Base-by-base conservation (phyloP, 2,797 vertebrate species). In the Lates japonicus region DNA sequence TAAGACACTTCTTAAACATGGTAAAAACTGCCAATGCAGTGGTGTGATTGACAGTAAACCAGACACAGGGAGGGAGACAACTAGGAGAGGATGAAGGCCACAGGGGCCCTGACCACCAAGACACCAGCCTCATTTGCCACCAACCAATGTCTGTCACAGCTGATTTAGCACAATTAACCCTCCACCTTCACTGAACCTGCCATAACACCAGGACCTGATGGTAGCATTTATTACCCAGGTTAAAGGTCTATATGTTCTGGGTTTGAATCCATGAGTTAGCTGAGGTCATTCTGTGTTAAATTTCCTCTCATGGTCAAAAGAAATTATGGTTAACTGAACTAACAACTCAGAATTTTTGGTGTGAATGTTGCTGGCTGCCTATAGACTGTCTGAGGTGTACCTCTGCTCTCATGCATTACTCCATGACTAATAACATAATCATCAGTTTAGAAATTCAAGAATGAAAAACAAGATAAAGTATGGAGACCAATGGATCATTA, bases 91-190 rank as follows among this genome's bases (percentile, higher is more conserved):
- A 83, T 44, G 52, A 31, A 76, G 48, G 31, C 55, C 57, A 44
- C 46, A 1, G 16, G 78, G 42, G 29, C 52, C 61, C 63, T 29
- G 80, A 81, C 79, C 81, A 49, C 68, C 54, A 67, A 88, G 86
- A 90, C 91, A 82, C 67, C 88, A 44, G 89, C 84, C 89, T 92
- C 88, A 92, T 92, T 90, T 84, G 87, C 85, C 79, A 64, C 81
- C 72, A 74, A 29, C 64, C 35, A 17, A 41, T 8, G 82, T 82
- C 91, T 91, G 90, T 92, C 84, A 93, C 83, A 91, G 88, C 87
- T 84, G 85, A 94, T 85, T 86, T 69, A 61, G 87, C 84, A 83
- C 86, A 89, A 91, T 92, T 90, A 91, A 90, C 66, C 12, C 68
- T 59, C 51, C 39, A 62, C 66, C 70, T 62, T 65, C 77, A 76